Evolutionary conservation across 2,888 invertebrate species (phyloP).

Genomic region (Electrophaes corylata): DNA sequence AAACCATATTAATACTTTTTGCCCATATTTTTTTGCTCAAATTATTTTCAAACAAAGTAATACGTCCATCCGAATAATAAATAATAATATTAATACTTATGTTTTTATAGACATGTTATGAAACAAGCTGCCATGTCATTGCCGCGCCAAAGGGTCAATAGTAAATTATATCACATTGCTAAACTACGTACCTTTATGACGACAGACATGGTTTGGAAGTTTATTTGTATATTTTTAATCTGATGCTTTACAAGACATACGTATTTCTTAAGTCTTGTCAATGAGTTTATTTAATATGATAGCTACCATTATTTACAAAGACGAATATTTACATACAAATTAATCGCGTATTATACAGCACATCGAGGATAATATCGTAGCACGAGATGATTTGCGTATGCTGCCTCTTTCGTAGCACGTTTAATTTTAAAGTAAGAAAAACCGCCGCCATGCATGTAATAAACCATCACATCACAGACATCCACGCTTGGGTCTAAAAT

Average conservation of each 20-base stretch:
- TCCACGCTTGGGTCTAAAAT: conserved; percentile 2
- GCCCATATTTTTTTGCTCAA: not conserved
- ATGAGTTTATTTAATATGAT: conserved; percentile 25
- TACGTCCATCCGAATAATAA: conserved; percentile 12
- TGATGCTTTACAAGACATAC: conserved; percentile 16
- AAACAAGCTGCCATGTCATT: conserved; percentile 1
- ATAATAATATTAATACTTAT: too few relatives aligned
- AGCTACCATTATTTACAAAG: conserved; percentile 32
- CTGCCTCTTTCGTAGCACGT: not conserved
- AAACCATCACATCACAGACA: conserved; percentile 2
- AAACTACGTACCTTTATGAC: not conserved
- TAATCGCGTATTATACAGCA: conserved; percentile 47
- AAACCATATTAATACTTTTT: not conserved
- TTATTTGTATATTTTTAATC: conserved; percentile 7
- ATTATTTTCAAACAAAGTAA: not conserved
- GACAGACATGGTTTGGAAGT: conserved; percentile 9
- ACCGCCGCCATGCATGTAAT: too few relatives aligned
- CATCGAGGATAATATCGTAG: conserved; percentile 32
- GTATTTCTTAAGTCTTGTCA: conserved; percentile 29
- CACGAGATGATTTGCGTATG: conserved; percentile 3
- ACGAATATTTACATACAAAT: conserved; percentile 34
- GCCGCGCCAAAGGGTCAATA: conserved; percentile 4
- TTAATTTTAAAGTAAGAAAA: not conserved
- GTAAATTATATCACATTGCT: not conserved
- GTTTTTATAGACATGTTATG: conserved; percentile 3